Base-by-base conservation (phyloP, 2,797 vertebrate genomes). In the Spatula versicolor region DNA sequence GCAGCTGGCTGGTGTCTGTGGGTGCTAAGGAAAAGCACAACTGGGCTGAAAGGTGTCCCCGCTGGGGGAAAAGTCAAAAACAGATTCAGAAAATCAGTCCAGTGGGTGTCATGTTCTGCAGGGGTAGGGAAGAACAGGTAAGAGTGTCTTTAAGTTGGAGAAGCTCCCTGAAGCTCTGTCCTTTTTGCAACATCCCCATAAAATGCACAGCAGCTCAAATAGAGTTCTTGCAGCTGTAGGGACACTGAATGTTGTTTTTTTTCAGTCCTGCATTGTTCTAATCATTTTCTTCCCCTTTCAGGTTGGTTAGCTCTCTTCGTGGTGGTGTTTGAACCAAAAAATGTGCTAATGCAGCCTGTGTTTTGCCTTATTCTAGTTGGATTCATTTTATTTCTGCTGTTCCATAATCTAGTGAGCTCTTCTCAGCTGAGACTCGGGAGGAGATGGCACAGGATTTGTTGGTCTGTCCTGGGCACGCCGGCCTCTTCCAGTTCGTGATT, bases 201-300 rank as follows among this genome's bases (percentile, higher is more conserved):
- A 45, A 58, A 41, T 3, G 25, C 1, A 2, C 3, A 0, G n/a
- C 78, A 68, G 23, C 28, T 87, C 72, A 12, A 2, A 35, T 60
- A 25, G 46, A 28, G 13, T 11, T 91, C 35, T 55, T 33, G 28
- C n/a, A 12, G 1, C 73, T 15, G 11, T 9, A 21, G 28, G 31
- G n/a, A 69, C 25, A 0, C 0, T 0, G 4, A 39, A 5, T 54
- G 50, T 48, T 48, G 0, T 48, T 50, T 48, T 48, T 46, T 50
- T 52, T 52, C 9, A 16, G 50, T 28, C 50, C 9, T 45, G 28
- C 1, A 0, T 81, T 83, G 1, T 37, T 50, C 4, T 39, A 11
- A 11, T 17, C 11, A 20, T 1, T 20, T 59, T 22, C 1, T 12
- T 11, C 39, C n/a, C 48, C 14, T 68, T 59, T 69, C 22, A 31